Evolutionary conservation across 2,797 vertebrate genomes (phyloP), one percentile per base, ranked within the genome.

Genomic region (Poecilia wingei): DNA sequence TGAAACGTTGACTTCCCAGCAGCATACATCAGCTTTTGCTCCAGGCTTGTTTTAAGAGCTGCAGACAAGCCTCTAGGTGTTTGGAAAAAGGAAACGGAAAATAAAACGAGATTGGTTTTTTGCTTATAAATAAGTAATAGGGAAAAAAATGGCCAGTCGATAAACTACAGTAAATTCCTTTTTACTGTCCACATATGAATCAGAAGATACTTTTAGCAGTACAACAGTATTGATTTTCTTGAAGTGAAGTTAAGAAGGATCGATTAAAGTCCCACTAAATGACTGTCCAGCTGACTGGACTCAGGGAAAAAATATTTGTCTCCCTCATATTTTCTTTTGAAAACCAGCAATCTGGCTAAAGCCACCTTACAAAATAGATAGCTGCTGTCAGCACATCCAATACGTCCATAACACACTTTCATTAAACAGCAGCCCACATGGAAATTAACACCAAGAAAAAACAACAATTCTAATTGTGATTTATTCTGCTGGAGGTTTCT

Each of bases 161-260:
- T 28, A 28, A 61, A 61, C 57, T 33, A 16, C 57, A 61, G 14
- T 0, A 68, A 68, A 68, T 39, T 39, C 36, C 18, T 39, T n/a
- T 22, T 39, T n/a, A 41, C 64, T 10, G 64, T 14, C 20, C 8
- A 41, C 18, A 68, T 5, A 41, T 41, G 64, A 68, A 41, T 68
- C 36, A 68, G 22, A 68, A 68, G 22, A 41, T 68, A 61, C 0
- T 5, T 47, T 6, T 13, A 51, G 49, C 76, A 84, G 68, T 85
- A 86, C 75, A 76, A 69, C 9, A 25, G 1, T 79, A 91, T 90
- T 85, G 89, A 93, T 91, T 88, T 84, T 72, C 87, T 83, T 72
- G 31, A 31, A 33, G 71, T 68, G 74, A 79, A 75, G 76, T 89
- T 86, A 90, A 82, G 90, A 55, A 83, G 47, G 64, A 81, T 84